Evolutionary conservation across 2,113 vertebrate species (phyloP), one percentile per base, ranked within the genome.

Genomic region (Entomyzon cyanotis): DNA sequence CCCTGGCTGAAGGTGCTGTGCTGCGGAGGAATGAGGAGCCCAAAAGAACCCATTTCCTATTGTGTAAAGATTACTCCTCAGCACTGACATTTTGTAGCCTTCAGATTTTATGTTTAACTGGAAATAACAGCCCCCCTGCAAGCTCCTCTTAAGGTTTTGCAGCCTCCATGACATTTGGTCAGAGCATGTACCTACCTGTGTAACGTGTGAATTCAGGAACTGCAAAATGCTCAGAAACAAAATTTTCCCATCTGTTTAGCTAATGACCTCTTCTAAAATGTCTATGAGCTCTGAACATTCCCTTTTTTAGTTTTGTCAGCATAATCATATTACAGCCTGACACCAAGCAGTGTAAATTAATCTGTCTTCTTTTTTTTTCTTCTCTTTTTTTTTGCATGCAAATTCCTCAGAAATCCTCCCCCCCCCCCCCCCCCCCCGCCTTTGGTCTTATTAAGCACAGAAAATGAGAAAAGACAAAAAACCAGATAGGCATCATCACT

Each of bases 251-350:
- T 84, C 91, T 96, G 59, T 42, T 84, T 63, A 75, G 46, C 39
- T 83, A 81, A 74, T 94, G 95, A 91, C 90, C 82, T 96, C 88
- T 88, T 83, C 92, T 78, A 37, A 91, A 89, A 87, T 81, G 70
- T 91, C 74, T 70, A 35, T 65, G 68, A 96, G 73, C 63, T 96
- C 76, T 93, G 60, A 93, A 83, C 46, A 69, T 75, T 88, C 96
- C 82, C 79, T 74, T 92, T 97, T 94, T 94, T 86, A 97, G 90
- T 81, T 87, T 78, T 96, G 70, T 83, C 86, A 92, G 70, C 59
- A 86, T 65, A 93, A 94, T 97, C 90, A 92, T 85, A 92, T 96
- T 96, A 94, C 65, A 96, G 89, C 44, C 74, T 97, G 87, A 96
- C 68, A 96, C 52, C 46, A 3, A 0, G n/a, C 60, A 89, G 58